Evolutionary conservation across 2,888 invertebrate genomes (phyloP).

Genomic region (Ennomos quercinarius): DNA sequence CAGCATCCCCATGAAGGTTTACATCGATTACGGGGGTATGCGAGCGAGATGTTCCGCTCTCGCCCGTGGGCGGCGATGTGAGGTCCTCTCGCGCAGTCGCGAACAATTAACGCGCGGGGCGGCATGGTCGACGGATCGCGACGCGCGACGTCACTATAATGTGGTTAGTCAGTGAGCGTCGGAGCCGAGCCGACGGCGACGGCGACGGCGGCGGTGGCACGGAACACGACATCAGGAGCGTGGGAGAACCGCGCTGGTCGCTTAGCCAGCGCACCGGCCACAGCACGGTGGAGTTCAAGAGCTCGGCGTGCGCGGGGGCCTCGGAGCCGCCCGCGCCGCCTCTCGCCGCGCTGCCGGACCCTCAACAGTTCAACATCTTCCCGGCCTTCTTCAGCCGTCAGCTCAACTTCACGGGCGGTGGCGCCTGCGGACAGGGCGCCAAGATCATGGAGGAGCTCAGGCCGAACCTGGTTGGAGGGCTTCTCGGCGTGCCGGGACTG

Average conservation of each 20-base stretch:
- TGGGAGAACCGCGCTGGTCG: slow-evolving; percentile 78
- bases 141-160: slow-evolving; percentile 84
- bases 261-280: slow-evolving; percentile 82
- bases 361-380: slow-evolving; percentile 96
- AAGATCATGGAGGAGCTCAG: slow-evolving; percentile 95
- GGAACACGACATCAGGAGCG: slow-evolving; percentile 72
- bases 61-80: slow-evolving; percentile 73
- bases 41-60: slow-evolving; percentile 74
- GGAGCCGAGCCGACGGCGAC: slow-evolving; percentile 85
- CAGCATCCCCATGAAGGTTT: slow-evolving; percentile 76
- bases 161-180: slow-evolving; percentile 88
- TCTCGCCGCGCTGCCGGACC: slow-evolving; percentile 86
- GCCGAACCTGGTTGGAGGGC: slow-evolving; percentile 92
- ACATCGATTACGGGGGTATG: slow-evolving; percentile 80
- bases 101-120: slow-evolving; percentile 82
- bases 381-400: slow-evolving; percentile 96
- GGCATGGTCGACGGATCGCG: slow-evolving; percentile 71
- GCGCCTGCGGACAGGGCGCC: slow-evolving; percentile 88
- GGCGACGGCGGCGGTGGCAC: slow-evolving; percentile 75
- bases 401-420: slow-evolving; percentile 91
- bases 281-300: slow-evolving; percentile 95
- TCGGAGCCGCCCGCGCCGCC: slow-evolving; percentile 81
- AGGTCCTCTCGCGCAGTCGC: slow-evolving; percentile 80
- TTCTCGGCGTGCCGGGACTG: slow-evolving; percentile 91
- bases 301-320: slow-evolving; percentile 89